Evolutionary conservation across 1,140 invertebrate species (phyloP), one percentile per base, ranked within the genome.

Genomic region (Pseudomyrmex concolor): DNA sequence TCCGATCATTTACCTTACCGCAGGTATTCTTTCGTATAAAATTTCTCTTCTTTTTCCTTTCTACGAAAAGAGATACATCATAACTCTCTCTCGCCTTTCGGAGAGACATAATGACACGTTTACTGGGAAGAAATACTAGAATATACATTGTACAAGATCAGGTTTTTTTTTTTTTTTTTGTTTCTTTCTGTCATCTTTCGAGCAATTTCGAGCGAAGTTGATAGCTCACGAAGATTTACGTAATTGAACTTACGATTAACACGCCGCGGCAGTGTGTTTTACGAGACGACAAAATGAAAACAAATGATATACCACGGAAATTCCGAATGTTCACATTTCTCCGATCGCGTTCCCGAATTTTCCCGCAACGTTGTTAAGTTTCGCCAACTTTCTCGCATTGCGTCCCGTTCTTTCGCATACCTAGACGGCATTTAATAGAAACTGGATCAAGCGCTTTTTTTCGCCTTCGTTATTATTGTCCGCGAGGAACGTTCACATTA

Each of bases 361-460:
- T 74, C 72, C n/a, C 22, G 45, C 59, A 48, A 48, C 19, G n/a
- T 34, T 51, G 22, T 63, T 34, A 34, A 34, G n/a, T 74, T 63
- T 74, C 72, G 45, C 59, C 48, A 74, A 74, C 59, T 74, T 74
- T 74, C 72, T 74, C 72, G 72, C 72, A 22, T 9, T 51, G n/a
- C 59, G 51, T 74, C 34, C 45, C 19, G 45, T 74, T 48, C 57
- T 63, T n/a, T 63, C 59, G 48, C 72, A 50, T 62, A 50, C 22
- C 12, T 59, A 10, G 17, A 15, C 10, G 5, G n/a, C 22, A 25
- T 74, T 74, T 63, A 43, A 68, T 68, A 34, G 59, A 74, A 74
- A 74, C 57, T 63, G 22, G 72, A 74, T 63, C 72, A 74, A 63
- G 45, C 59, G 25, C 59, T 74, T 63, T 74, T 63, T 63, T 51